Conservation (phyloP, 2,888 invertebrate species). For the Unio pictorum region DNA sequence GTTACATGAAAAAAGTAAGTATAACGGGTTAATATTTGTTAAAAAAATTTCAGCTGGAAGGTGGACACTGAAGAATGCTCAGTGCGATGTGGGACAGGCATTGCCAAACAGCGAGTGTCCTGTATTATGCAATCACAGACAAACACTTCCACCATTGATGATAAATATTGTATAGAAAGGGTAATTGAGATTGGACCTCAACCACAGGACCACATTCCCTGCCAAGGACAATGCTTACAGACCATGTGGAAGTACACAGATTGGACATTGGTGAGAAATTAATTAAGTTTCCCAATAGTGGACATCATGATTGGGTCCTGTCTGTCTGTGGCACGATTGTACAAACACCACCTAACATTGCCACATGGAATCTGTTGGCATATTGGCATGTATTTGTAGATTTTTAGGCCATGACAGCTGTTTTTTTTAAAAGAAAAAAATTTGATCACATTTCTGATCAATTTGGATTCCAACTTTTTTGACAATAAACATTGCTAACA, state of each 20-base stretch:
- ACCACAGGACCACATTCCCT: constrained; percentile 74
- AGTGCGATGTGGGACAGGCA: constrained; percentile 80
- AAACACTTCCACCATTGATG: constrained; percentile 22
- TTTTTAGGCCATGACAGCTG: no score
- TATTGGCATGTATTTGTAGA: no score
- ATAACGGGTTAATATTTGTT: neutral
- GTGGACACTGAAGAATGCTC: constrained; percentile 79
- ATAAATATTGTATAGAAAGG: constrained; percentile 36
- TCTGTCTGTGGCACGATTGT: no score
- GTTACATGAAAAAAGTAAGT: no score
- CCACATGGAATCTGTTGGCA: no score
- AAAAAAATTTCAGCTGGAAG: constrained; percentile 75
- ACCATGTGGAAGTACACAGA: constrained; percentile 81
- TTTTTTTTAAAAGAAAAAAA: no score
- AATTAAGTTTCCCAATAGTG: neutral
- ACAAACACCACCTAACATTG: no score
- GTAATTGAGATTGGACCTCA: constrained; percentile 73
- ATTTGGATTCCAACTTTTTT: no score
- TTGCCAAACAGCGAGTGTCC: constrained; percentile 75
- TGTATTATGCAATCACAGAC: constrained; percentile 74
- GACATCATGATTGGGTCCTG: no score
- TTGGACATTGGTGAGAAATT: constrained; percentile 79
- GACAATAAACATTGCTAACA: no score
- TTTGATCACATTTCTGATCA: no score
- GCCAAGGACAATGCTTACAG: constrained; percentile 79